Evolutionary conservation across 2,797 vertebrate species (phyloP).

Genomic region (Gambusia yucatana): DNA sequence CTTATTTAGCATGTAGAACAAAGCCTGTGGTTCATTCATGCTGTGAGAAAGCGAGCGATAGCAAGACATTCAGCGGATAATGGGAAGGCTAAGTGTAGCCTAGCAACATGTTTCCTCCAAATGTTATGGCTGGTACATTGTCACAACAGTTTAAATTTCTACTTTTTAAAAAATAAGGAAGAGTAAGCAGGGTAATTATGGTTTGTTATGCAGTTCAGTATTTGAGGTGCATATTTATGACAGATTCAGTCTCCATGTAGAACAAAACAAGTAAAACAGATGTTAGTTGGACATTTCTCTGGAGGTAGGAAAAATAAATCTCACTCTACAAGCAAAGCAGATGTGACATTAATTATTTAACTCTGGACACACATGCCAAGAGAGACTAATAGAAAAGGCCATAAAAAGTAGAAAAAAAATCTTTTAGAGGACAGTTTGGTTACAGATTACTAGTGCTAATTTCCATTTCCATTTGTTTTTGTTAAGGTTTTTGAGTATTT

Average conservation of each 20-base stretch:
- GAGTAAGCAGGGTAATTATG: not conserved
- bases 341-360: conserved; percentile 13
- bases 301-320: not conserved
- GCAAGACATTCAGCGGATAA: not conserved
- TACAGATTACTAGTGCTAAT: conserved; percentile 1
- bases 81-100: not conserved
- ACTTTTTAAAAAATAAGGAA: not conserved
- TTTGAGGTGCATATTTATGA: not conserved
- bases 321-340: not conserved
- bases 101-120: not conserved
- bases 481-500: conserved; percentile 15
- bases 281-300: not conserved
- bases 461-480: conserved; percentile 1
- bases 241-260: not conserved
- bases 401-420: conserved; percentile 7
- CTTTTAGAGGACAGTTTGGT: not conserved
- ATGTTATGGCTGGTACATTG: too few relatives aligned
- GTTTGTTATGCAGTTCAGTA: not conserved
- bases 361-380: not conserved
- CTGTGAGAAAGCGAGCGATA: not conserved
- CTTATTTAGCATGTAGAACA: not conserved
- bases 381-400: not conserved
- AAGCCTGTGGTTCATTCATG: not conserved
- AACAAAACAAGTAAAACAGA: not conserved
- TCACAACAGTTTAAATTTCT: not conserved